Percentiles rank a stretch among this genome's conserved stretches.
Conservation (phyloP, 2,113 vertebrate genomes). For the Pomatorhinus ruficollis region DNA sequence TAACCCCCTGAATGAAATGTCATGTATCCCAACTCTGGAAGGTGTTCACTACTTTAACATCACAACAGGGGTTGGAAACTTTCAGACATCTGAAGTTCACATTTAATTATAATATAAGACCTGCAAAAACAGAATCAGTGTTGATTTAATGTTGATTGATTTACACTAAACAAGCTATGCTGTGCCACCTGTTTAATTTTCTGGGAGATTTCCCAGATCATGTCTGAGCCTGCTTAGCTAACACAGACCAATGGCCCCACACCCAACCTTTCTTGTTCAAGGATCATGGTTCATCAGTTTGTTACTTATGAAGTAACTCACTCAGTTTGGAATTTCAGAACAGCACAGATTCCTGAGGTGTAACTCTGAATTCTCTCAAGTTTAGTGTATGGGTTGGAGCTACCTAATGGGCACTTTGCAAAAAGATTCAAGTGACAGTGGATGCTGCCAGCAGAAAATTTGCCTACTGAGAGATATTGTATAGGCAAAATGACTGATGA, state of each 20-base stretch:
- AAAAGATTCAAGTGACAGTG: background rate
- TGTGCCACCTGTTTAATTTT: background rate
- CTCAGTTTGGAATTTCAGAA: background rate
- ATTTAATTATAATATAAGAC: background rate
- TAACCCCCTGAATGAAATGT: background rate
- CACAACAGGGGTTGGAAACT: background rate
- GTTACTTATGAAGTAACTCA: background rate
- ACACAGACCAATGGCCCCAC: background rate
- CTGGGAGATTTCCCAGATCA: background rate
- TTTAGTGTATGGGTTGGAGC: background rate
- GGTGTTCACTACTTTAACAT: background rate
- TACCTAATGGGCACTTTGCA: background rate
- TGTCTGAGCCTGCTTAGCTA: background rate
- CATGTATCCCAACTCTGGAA: background rate
- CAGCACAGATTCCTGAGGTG: background rate
- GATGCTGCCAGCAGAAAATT: background rate
- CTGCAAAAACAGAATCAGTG: background rate
- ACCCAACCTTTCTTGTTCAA: background rate
- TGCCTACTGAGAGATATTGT: background rate
- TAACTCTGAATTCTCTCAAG: background rate
- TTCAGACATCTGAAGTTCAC: background rate
- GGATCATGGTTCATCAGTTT: background rate
- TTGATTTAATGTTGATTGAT: background rate
- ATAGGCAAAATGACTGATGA: slow-evolving; percentile 44
- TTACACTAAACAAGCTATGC: background rate